Evolutionary conservation across 1,140 invertebrate genomes (phyloP).

Genomic region (Triops cancriformis): DNA sequence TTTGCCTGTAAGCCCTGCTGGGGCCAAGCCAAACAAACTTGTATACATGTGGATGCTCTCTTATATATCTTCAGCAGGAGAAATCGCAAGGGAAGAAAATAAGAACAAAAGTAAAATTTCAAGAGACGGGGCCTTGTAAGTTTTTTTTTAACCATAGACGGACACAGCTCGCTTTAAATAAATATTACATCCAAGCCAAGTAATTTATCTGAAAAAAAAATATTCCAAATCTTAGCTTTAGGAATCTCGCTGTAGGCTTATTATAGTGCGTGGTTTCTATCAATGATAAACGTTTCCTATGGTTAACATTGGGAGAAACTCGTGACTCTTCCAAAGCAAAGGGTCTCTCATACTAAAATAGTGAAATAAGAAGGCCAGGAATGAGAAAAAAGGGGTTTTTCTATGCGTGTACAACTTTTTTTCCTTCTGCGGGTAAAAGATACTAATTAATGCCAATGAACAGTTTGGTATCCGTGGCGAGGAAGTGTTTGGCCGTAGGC

Average conservation of each 20-base stretch:
- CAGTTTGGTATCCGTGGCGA: not conserved
- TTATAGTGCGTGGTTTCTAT: not conserved
- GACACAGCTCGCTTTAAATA: not conserved
- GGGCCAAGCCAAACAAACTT: constrained; percentile 9
- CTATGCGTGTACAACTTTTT: not conserved
- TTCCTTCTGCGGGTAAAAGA: not conserved
- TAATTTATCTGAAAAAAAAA: too few relatives aligned
- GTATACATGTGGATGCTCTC: constrained; percentile 3
- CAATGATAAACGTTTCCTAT: constrained; percentile 1
- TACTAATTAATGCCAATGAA: constrained; percentile 6
- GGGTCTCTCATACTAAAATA: not conserved
- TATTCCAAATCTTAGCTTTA: not conserved
- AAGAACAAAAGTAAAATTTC: not conserved
- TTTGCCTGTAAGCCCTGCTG: constrained; percentile 9
- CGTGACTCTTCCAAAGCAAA: not conserved
- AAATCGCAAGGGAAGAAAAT: not conserved
- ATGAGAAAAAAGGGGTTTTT: not conserved
- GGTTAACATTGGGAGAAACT: not conserved
- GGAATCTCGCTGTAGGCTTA: not conserved
- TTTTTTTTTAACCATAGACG: not conserved
- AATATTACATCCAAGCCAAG: not conserved
- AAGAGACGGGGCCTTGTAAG: not conserved
- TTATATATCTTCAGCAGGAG: not conserved
- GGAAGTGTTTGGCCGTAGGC: not conserved
- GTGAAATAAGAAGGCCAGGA: not conserved